phyloP scores from a whole-genome alignment of 1,140 invertebrate species.

The Drosophila nasuta region DNA sequence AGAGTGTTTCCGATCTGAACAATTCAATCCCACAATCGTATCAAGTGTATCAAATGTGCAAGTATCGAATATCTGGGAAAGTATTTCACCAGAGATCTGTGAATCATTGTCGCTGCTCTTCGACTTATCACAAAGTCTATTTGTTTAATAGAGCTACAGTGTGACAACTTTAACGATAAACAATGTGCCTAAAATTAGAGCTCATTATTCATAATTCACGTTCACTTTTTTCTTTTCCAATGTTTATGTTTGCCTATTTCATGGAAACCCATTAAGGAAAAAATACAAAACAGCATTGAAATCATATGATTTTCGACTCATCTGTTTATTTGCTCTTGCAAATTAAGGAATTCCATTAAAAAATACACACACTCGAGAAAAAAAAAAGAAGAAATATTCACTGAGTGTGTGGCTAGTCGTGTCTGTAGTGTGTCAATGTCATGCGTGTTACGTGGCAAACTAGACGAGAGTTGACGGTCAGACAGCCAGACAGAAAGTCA shows the following conservation, averaged over 20 bases:
- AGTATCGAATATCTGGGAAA: neutral
- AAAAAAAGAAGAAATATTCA: conserved; percentile 24
- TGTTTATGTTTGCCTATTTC: conserved; percentile 13
- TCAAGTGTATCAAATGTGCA: neutral
- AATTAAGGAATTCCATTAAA: conserved; percentile 15
- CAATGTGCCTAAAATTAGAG: conserved; percentile 28
- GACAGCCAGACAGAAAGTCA: neutral
- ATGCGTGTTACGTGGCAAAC: conserved; percentile 26
- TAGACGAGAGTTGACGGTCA: conserved; percentile 3
- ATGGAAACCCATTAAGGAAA: neutral
- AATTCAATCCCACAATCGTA: neutral
- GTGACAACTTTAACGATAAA: conserved; percentile 31
- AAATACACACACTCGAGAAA: neutral
- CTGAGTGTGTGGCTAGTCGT: too few relatives aligned
- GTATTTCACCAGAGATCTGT: conserved; percentile 4
- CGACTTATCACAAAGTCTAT: neutral
- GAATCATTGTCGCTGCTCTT: neutral
- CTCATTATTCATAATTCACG: conserved; percentile 25
- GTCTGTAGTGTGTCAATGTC: conserved; percentile 34
- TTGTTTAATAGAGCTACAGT: neutral
- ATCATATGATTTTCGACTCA: neutral
- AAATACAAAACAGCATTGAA: neutral
- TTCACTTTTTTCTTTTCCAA: neutral
- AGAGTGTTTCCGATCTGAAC: neutral
- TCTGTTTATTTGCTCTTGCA: conserved; percentile 25